These are phyloP conservation scores for Tapera naevia DNA, from an alignment of 2,797 vertebrate genomes.

Conservation along the genomic window DNA sequence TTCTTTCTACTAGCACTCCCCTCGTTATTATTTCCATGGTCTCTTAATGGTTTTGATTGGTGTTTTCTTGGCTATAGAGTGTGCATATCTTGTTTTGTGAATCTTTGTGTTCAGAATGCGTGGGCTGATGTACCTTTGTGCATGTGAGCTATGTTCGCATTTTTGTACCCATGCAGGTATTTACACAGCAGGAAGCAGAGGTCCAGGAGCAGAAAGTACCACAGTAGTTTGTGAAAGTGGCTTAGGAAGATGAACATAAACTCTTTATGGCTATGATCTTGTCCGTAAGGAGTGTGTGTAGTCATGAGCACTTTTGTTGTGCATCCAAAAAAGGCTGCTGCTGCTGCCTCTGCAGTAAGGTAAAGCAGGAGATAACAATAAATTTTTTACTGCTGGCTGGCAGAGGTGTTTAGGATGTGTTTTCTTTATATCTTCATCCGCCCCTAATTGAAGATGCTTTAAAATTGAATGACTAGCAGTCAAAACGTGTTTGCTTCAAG, in stretches of 20 bases:
- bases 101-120: not conserved
- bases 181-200: not conserved
- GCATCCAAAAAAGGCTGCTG: constrained; percentile 47
- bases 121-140: not conserved
- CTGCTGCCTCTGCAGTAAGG: constrained; percentile 53
- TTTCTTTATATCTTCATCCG: constrained; percentile 82
- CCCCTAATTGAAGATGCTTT: constrained; percentile 85
- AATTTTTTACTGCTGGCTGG: constrained; percentile 77
- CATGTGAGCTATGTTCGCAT: fast-evolving
- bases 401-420: constrained; percentile 81
- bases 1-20: not conserved
- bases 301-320: constrained; percentile 26
- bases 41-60: not conserved
- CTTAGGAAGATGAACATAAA: not conserved
- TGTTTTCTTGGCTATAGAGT: not conserved
- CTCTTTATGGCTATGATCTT: constrained; percentile 2
- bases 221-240: not conserved
- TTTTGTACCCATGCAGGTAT: not conserved
- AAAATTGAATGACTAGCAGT: constrained; percentile 86
- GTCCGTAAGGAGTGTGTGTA: constrained; percentile 22
- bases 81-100: fast-evolving
- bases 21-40: not conserved
- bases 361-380: constrained; percentile 78
- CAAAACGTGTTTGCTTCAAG: constrained; percentile 85
- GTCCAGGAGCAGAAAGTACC: not conserved